These are phyloP conservation scores for Cepphus grylle DNA, from an alignment of 2,113 vertebrate species.

Conservation along the genomic window DNA sequence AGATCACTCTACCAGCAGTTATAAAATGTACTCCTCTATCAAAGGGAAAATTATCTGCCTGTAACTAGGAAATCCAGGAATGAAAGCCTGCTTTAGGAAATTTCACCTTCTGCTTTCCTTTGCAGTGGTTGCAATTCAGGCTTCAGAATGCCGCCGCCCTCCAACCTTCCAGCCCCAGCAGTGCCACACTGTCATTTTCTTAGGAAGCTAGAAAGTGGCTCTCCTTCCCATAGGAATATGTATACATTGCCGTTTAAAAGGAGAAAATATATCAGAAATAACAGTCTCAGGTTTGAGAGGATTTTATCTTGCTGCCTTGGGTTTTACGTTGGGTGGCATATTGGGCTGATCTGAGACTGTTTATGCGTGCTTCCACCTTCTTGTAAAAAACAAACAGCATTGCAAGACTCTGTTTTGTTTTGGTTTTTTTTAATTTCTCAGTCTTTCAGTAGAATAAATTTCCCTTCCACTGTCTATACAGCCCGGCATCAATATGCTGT, in stretches of 20 bases:
- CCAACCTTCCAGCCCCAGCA: neutral
- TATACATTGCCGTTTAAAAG: neutral
- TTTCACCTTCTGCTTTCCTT: neutral
- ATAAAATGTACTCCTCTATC: neutral
- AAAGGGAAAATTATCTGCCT: neutral
- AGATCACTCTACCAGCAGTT: neutral
- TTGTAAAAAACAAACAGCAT: neutral
- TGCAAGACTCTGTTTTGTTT: neutral
- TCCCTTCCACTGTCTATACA: constrained; percentile 9
- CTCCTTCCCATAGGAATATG: neutral
- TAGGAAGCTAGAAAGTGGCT: neutral
- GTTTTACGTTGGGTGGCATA: neutral
- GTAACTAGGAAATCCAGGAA: neutral
- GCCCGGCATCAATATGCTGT: neutral
- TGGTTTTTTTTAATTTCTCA: neutral
- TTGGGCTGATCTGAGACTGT: neutral
- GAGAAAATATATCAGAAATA: neutral
- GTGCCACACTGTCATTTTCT: neutral
- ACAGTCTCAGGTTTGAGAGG: neutral
- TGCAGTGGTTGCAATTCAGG: neutral
- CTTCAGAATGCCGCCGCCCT: neutral
- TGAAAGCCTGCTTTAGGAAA: neutral
- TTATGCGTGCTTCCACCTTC: neutral
- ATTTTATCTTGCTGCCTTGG: neutral
- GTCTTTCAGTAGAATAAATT: constrained; percentile 20